Conservation (phyloP, 2,888 invertebrate species). For the Phalera bucephala region DNA sequence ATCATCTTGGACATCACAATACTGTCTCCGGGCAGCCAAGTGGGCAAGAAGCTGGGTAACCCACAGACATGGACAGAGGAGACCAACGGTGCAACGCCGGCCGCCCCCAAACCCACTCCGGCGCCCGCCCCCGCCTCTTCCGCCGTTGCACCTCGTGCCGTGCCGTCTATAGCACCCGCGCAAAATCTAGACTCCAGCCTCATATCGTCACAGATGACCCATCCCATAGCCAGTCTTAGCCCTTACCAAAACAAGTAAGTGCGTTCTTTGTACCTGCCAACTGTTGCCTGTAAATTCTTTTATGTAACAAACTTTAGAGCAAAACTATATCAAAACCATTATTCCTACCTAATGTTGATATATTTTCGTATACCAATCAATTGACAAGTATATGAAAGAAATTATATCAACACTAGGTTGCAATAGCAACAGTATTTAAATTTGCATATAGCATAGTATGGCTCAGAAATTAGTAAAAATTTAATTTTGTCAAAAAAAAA, state of each 20-base stretch:
- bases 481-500: too few relatives aligned
- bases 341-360: too few relatives aligned
- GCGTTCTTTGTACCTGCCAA: not conserved
- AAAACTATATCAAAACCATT: too few relatives aligned
- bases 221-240: constrained; percentile 93
- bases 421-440: too few relatives aligned
- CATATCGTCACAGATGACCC: constrained; percentile 80
- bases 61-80: constrained; percentile 87
- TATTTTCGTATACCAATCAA: too few relatives aligned
- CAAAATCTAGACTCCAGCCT: constrained; percentile 61
- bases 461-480: too few relatives aligned
- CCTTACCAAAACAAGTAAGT: constrained; percentile 95
- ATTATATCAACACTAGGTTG: too few relatives aligned
- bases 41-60: constrained; percentile 90
- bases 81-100: constrained; percentile 37
- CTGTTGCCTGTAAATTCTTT: not conserved
- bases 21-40: constrained; percentile 86
- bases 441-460: too few relatives aligned
- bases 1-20: constrained; percentile 92
- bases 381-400: too few relatives aligned
- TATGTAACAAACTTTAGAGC: not conserved
- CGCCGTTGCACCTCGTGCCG: constrained; percentile 40
- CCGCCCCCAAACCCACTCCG: constrained; percentile 39
- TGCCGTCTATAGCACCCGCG: constrained; percentile 32
- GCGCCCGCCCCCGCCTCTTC: constrained; percentile 35